A percentile compares a stretch with the other conserved stretches of the same genome.
These are phyloP conservation scores for Spodoptera littoralis DNA, from an alignment of 2,888 invertebrate species.

Conservation along the genomic window DNA sequence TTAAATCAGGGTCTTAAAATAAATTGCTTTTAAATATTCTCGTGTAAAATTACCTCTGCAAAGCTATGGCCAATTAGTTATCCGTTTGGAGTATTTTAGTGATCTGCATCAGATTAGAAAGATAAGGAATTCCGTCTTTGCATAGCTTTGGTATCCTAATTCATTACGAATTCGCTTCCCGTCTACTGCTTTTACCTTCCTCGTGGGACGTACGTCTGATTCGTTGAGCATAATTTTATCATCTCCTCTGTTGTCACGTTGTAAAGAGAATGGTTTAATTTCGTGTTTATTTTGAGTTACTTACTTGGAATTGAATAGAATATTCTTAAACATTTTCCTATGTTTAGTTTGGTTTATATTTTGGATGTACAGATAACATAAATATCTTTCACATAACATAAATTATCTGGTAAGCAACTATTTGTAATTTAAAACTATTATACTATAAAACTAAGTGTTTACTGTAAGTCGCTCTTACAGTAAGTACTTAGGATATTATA, in stretches of 20 bases:
- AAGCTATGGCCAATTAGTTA: constrained; percentile 35
- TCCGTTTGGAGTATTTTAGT: constrained; percentile 25
- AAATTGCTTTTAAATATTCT: constrained; percentile 27
- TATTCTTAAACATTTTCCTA: too few species aligned
- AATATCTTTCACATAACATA: too few species aligned
- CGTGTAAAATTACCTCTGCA: constrained; percentile 4
- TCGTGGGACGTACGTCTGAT: constrained; percentile 22
- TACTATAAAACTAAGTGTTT: too few species aligned
- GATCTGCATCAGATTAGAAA: constrained; percentile 31
- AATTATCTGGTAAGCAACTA: too few species aligned
- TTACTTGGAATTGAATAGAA: too few species aligned
- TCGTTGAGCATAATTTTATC: constrained; percentile 32
- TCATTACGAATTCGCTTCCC: constrained; percentile 28
- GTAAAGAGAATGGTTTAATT: not conserved
- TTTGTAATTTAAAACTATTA: too few species aligned
- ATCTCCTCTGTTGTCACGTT: constrained; percentile 5
- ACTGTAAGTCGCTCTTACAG: too few species aligned
- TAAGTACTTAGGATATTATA: too few species aligned
- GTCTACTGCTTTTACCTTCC: constrained; percentile 10
- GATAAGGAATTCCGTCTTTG: constrained; percentile 41
- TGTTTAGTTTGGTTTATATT: too few species aligned
- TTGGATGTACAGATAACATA: too few species aligned
- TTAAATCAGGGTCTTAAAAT: constrained; percentile 6
- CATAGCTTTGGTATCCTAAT: constrained; percentile 39
- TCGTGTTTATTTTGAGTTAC: too few species aligned